Conservation (phyloP, 64 coral and sea anemone species). For the Porites lutea region DNA sequence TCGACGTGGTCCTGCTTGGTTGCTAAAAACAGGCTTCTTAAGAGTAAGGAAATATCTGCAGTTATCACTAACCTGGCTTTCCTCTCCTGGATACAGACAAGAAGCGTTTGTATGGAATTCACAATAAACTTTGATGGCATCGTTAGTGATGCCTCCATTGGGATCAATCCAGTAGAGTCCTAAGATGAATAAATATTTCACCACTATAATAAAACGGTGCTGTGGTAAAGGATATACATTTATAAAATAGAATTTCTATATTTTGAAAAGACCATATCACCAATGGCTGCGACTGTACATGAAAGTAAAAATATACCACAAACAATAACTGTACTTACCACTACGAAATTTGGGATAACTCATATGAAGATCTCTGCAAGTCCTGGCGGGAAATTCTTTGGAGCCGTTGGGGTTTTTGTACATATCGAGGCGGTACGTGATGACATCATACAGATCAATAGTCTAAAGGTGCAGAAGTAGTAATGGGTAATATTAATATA, state of each 20-base stretch:
- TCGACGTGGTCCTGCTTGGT: too few relatives aligned
- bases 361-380: constrained; percentile 73
- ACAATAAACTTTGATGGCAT: constrained; percentile 88
- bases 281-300: not conserved
- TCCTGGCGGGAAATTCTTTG: constrained; percentile 55
- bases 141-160: constrained; percentile 87
- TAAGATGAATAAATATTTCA: not conserved
- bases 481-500: not conserved
- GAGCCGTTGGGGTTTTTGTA: constrained; percentile 61
- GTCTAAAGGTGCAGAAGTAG: constrained; percentile 8
- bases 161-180: constrained; percentile 98
- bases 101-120: constrained; percentile 92
- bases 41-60: not conserved
- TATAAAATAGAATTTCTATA: not conserved
- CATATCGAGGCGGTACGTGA: constrained; percentile 54
- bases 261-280: not conserved
- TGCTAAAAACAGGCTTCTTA: too few relatives aligned
- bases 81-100: constrained; percentile 81
- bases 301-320: not conserved
- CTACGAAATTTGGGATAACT: constrained; percentile 52
- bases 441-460: constrained; percentile 33
- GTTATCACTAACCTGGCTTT: constrained; percentile 21
- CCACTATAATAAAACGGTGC: not conserved
- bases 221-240: not conserved
- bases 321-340: constrained; percentile 15